phyloP scores from a whole-genome alignment of 2,113 vertebrate species.

The Megaptera novaeangliae region DNA sequence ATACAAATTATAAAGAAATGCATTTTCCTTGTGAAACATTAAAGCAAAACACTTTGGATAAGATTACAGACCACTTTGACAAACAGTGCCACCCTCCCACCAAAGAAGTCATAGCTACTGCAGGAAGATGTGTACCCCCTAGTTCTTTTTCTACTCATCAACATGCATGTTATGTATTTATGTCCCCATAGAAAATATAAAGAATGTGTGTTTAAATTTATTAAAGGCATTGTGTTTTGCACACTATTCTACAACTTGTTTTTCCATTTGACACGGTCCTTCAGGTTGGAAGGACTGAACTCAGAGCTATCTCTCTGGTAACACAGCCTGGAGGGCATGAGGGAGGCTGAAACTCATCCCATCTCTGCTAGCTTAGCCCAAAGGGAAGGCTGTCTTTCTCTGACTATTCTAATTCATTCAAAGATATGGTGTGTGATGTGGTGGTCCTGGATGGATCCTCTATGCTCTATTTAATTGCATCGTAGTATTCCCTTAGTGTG shows the following conservation, averaged over 20 bases:
- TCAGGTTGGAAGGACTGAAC: neutral
- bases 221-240: neutral
- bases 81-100: neutral
- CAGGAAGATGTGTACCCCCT: neutral
- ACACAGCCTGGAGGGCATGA: accelerated
- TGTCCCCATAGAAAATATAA: neutral
- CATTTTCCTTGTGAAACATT: neutral
- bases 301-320: neutral
- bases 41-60: neutral
- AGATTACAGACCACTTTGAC: neutral
- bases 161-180: neutral
- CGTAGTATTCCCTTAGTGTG: neutral
- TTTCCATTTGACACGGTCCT: neutral
- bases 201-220: neutral
- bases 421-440: neutral
- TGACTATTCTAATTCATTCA: neutral
- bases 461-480: neutral
- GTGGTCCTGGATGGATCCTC: neutral
- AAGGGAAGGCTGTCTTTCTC: neutral
- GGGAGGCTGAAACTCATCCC: neutral
- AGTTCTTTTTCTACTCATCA: neutral
- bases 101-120: neutral
- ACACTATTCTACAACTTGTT: neutral
- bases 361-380: neutral
- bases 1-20: neutral